phyloP scores from a whole-genome alignment of 1,140 invertebrate species.

The Cydia pomonella region DNA sequence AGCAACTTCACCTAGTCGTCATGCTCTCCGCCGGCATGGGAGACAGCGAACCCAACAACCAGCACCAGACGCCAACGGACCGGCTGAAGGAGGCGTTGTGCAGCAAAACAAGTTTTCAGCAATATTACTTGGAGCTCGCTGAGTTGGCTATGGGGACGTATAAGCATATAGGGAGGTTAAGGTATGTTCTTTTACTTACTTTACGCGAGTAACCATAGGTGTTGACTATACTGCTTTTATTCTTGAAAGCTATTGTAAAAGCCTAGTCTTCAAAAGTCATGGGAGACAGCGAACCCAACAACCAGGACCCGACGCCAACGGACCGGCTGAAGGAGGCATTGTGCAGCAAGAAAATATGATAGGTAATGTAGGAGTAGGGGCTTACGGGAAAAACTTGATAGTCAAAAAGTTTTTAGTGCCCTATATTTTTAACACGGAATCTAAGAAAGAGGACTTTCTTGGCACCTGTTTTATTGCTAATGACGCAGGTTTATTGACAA shows the following conservation, averaged over 20 bases:
- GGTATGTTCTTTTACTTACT: constrained; percentile 48
- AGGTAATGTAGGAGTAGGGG: too few relatives aligned
- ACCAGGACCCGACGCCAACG: constrained; percentile 84
- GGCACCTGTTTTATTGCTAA: too few relatives aligned
- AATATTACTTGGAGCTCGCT: constrained; percentile 95
- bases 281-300: constrained; percentile 83
- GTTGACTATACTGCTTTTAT: too few relatives aligned
- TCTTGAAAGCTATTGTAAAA: too few relatives aligned
- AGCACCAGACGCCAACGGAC: constrained; percentile 87
- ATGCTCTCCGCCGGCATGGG: constrained; percentile 94
- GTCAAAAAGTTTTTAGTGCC: too few relatives aligned
- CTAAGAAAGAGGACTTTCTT: too few relatives aligned
- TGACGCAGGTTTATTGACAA: too few relatives aligned
- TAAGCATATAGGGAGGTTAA: constrained; percentile 93
- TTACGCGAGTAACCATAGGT: too few relatives aligned
- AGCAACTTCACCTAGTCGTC: constrained; percentile 94
- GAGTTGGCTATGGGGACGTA: constrained; percentile 98
- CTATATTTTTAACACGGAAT: too few relatives aligned
- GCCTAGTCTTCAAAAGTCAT: constrained; percentile 95
- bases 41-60: constrained; percentile 80
- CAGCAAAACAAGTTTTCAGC: constrained; percentile 93
- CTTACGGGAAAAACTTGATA: too few relatives aligned
- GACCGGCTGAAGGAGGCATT: constrained; percentile 94
- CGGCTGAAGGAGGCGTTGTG: constrained; percentile 95
- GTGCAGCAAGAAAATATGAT: too few relatives aligned